Conservation (phyloP, 1,140 invertebrate species). For the Liolophura sinensis region DNA sequence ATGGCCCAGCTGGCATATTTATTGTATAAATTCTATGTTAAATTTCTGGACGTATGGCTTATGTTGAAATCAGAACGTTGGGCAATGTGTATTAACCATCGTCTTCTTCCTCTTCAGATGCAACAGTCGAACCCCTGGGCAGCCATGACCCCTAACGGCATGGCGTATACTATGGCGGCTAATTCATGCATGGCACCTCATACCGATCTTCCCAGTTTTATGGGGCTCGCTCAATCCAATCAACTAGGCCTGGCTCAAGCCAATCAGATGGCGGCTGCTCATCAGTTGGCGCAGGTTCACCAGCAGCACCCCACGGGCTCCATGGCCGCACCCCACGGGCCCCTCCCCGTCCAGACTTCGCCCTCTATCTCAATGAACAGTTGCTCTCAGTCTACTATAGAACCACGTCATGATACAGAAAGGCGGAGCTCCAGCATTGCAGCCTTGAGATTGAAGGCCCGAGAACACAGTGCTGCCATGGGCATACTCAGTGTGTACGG, state of each 20-base stretch:
- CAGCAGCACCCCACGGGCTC: not conserved
- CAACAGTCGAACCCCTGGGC: constrained; percentile 30
- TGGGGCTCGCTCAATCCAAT: constrained; percentile 32
- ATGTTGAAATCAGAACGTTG: not conserved
- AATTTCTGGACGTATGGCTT: not conserved
- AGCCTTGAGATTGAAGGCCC: constrained; percentile 82
- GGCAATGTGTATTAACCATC: not conserved
- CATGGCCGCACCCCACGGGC: constrained; percentile 10
- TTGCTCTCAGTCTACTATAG: constrained; percentile 21
- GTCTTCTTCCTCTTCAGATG: constrained; percentile 24
- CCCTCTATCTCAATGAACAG: too few relatives aligned
- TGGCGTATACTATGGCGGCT: constrained; percentile 20
- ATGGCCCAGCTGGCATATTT: not conserved
- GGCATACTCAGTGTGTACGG: constrained; percentile 40
- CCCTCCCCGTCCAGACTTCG: constrained; percentile 15
- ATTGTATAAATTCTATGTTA: not conserved
- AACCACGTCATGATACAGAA: constrained; percentile 64
- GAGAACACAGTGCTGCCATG: constrained; percentile 70
- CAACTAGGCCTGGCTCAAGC: constrained; percentile 1
- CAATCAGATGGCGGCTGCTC: not conserved
- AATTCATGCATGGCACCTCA: constrained; percentile 35
- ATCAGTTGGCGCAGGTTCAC: not conserved
- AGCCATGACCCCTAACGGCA: constrained; percentile 9
- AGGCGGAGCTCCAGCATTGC: constrained; percentile 85
- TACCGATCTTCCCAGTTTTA: constrained; percentile 32